A percentile compares a stretch with the other conserved stretches of the same genome.
Evolutionary conservation across 2,113 vertebrate species (phyloP).

Genomic region (Melanerpes formicivorus): DNA sequence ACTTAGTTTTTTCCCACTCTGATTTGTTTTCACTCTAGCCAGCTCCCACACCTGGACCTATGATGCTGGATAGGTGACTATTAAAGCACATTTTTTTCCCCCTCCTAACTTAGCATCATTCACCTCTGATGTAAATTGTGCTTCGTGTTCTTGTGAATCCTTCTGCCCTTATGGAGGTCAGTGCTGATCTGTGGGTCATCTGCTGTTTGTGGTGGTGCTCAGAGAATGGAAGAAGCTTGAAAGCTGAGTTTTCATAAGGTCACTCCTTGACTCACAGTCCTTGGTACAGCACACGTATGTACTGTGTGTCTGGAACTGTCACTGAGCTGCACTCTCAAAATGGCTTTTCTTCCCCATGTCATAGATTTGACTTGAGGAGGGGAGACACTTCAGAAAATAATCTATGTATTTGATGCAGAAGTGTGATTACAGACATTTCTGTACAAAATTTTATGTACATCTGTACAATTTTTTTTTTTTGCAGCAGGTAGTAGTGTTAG

Average conservation of each 20-base stretch:
- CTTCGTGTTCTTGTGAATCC: background rate
- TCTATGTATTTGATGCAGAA: background rate
- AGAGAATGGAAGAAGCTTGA: background rate
- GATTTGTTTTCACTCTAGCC: background rate
- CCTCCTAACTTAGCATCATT: background rate
- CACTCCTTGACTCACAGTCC: background rate
- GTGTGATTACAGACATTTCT: background rate
- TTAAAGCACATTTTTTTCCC: background rate
- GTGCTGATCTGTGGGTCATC: background rate
- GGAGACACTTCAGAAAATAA: background rate
- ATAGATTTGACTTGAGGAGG: background rate
- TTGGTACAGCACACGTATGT: accelerated
- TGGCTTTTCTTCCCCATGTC: background rate
- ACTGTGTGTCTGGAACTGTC: background rate
- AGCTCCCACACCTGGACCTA: background rate
- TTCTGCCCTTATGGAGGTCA: background rate
- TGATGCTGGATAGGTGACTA: background rate
- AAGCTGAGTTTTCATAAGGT: background rate
- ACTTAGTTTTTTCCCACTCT: background rate
- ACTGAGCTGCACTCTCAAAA: background rate
- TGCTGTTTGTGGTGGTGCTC: background rate
- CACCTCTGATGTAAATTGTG: background rate
- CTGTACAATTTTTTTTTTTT: background rate
- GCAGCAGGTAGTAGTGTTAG: background rate
- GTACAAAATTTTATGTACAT: background rate